phyloP scores from a whole-genome alignment of 2,888 invertebrate species.

The Xestoiulus laeticollis region DNA sequence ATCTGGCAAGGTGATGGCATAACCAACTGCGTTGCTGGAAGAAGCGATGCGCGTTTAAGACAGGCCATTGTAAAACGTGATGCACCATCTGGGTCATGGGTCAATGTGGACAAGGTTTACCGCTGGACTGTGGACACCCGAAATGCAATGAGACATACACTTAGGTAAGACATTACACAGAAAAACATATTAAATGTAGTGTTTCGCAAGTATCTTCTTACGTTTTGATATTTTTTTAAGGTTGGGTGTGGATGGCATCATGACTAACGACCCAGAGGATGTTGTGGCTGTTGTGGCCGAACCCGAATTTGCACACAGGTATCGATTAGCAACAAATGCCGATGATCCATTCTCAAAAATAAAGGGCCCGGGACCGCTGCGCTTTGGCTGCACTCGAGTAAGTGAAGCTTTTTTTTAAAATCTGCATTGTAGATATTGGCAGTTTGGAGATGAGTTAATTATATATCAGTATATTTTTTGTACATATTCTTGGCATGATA shows the following conservation, averaged over 20 bases:
- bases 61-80: slow-evolving; percentile 50
- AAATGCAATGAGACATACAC: slow-evolving; percentile 52
- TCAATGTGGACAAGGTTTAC: slow-evolving; percentile 52
- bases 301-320: slow-evolving; percentile 48
- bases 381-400: slow-evolving; percentile 51
- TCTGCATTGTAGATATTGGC: too few species aligned
- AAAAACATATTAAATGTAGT: not conserved
- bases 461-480: too few species aligned
- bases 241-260: slow-evolving; percentile 54
- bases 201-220: not conserved
- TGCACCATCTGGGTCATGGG: slow-evolving; percentile 52
- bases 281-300: slow-evolving; percentile 23
- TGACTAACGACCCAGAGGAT: slow-evolving; percentile 54
- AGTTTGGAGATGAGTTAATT: too few species aligned
- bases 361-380: slow-evolving; percentile 49
- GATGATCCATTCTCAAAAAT: slow-evolving; percentile 52
- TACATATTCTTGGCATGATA: too few species aligned
- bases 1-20: slow-evolving; percentile 54
- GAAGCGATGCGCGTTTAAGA: slow-evolving; percentile 50
- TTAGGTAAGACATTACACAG: slow-evolving; percentile 32
- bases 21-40: slow-evolving; percentile 50
- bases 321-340: slow-evolving; percentile 49
- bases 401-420: too few species aligned
- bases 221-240: too few species aligned
- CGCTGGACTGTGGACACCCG: slow-evolving; percentile 53